Conservation (phyloP, 1,140 invertebrate genomes). For the Drosophila trapezifrons region DNA sequence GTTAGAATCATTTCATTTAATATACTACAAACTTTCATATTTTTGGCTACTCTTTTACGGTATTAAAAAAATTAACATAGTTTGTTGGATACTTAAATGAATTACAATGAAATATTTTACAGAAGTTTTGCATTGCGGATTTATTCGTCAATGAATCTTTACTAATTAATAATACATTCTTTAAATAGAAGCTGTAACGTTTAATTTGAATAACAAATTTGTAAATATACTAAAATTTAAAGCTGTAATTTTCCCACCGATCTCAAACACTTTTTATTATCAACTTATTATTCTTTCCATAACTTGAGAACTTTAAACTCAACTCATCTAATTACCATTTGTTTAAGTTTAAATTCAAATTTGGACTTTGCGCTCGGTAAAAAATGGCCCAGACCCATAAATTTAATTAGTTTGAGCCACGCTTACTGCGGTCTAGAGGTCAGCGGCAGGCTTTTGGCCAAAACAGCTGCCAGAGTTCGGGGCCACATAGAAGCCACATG, state of each 20-base stretch:
- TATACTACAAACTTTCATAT: constrained; percentile 25
- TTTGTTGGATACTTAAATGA: constrained; percentile 1
- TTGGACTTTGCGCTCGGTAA: constrained; percentile 15
- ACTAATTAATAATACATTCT: neutral
- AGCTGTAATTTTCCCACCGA: neutral
- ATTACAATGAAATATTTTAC: constrained; percentile 21
- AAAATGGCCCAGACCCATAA: constrained; percentile 61
- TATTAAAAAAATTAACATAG: constrained; percentile 15
- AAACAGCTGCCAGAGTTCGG: constrained; percentile 64
- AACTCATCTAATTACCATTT: constrained; percentile 34
- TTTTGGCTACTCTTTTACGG: neutral
- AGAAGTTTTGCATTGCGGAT: neutral
- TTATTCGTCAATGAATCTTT: neutral
- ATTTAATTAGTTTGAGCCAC: constrained; percentile 76
- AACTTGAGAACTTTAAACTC: neutral
- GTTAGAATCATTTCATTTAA: constrained; percentile 52
- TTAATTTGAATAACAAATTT: too few relatives aligned
- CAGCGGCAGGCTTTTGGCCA: constrained; percentile 46
- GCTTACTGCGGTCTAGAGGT: constrained; percentile 55
- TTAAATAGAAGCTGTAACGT: too few relatives aligned
- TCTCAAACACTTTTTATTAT: neutral
- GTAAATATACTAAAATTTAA: too few relatives aligned
- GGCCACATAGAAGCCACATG: constrained; percentile 49
- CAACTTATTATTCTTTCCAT: neutral
- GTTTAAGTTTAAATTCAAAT: constrained; percentile 49